Conservation (phyloP, 2,797 vertebrate species). For the Pseudochromis fuscus region DNA sequence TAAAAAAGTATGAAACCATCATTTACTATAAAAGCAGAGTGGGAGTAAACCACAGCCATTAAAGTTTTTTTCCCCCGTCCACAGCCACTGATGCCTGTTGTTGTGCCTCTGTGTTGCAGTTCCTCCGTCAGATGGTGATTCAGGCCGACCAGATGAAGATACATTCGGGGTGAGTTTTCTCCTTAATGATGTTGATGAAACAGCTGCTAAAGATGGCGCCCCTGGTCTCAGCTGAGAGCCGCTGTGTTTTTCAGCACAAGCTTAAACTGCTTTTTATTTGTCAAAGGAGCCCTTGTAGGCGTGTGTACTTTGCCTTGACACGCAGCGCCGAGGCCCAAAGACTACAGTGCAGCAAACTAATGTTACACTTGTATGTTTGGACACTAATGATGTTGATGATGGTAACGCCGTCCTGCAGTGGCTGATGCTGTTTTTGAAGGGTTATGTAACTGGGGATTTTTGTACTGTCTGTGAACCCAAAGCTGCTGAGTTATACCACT, state of each 20-base stretch:
- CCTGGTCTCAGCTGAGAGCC: slow-evolving; percentile 23
- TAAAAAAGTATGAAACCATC: background rate
- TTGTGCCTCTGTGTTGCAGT: slow-evolving; percentile 65
- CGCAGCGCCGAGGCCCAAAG: slow-evolving; percentile 16
- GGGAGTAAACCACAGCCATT: slow-evolving; percentile 25
- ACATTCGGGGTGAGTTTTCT: slow-evolving; percentile 94
- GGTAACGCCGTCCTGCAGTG: slow-evolving; percentile 20
- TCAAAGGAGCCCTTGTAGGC: slow-evolving; percentile 35
- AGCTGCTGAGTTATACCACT: slow-evolving; percentile 14
- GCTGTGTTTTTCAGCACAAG: slow-evolving; percentile 22
- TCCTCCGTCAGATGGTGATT: slow-evolving; percentile 86
- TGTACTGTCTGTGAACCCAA: slow-evolving; percentile 11
- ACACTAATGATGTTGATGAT: slow-evolving; percentile 51
- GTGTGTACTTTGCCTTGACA: slow-evolving; percentile 37
- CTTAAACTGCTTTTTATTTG: slow-evolving; percentile 30
- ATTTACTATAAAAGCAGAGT: slow-evolving; percentile 25
- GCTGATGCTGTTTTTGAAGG: slow-evolving; percentile 27
- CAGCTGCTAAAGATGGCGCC: slow-evolving; percentile 46
- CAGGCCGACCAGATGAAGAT: slow-evolving; percentile 94
- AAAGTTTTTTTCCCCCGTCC: slow-evolving; percentile 10
- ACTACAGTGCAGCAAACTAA: slow-evolving; percentile 19
- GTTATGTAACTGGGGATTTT: slow-evolving; percentile 10
- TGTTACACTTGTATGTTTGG: slow-evolving; percentile 26
- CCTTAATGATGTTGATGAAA: slow-evolving; percentile 58
- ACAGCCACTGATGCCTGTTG: slow-evolving; percentile 39